Evolutionary conservation across 2,888 invertebrate genomes (phyloP).

Genomic region (Eristalinus sepulchralis): DNA sequence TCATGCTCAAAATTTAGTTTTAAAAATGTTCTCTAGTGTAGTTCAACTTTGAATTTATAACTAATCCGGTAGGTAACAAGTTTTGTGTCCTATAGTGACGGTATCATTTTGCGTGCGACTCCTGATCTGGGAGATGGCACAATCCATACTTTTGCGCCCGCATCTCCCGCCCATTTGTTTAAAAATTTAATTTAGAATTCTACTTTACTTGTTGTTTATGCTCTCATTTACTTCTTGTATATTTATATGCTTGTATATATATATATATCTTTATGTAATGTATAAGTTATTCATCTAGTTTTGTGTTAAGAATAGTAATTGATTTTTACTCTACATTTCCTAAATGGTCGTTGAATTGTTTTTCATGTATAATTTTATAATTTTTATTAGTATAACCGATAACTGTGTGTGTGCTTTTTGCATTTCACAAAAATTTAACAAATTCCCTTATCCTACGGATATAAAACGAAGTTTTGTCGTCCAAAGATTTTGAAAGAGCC

Average conservation of each 20-base stretch:
- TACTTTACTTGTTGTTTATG: slow-evolving; percentile 52
- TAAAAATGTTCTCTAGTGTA: slow-evolving; percentile 1
- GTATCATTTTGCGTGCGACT: neutral
- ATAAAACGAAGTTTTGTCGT: slow-evolving; percentile 39
- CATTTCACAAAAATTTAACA: slow-evolving; percentile 49
- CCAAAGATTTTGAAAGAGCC: slow-evolving; percentile 3
- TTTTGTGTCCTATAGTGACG: slow-evolving; percentile 37
- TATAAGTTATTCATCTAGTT: slow-evolving; percentile 46
- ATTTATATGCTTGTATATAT: slow-evolving; percentile 35
- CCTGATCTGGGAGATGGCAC: slow-evolving; percentile 24
- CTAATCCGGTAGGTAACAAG: slow-evolving; percentile 57
- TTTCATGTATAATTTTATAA: slow-evolving; percentile 57
- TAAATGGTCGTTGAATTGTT: slow-evolving; percentile 71
- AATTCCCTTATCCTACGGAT: slow-evolving; percentile 37
- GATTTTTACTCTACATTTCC: slow-evolving; percentile 64
- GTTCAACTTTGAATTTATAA: slow-evolving; percentile 47
- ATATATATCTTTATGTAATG: slow-evolving; percentile 20
- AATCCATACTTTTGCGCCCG: slow-evolving; percentile 32
- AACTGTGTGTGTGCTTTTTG: slow-evolving; percentile 2
- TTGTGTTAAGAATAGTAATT: slow-evolving; percentile 56
- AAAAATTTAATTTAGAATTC: slow-evolving; percentile 70
- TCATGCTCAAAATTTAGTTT: slow-evolving; percentile 42
- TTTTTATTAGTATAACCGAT: slow-evolving; percentile 32
- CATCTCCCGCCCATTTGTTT: slow-evolving; percentile 27
- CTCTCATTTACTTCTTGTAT: slow-evolving; percentile 32